Percentiles rank a stretch among this genome's conserved stretches.
Evolutionary conservation across 2,113 vertebrate species (phyloP).

Genomic region (Dolichotis patagonum): DNA sequence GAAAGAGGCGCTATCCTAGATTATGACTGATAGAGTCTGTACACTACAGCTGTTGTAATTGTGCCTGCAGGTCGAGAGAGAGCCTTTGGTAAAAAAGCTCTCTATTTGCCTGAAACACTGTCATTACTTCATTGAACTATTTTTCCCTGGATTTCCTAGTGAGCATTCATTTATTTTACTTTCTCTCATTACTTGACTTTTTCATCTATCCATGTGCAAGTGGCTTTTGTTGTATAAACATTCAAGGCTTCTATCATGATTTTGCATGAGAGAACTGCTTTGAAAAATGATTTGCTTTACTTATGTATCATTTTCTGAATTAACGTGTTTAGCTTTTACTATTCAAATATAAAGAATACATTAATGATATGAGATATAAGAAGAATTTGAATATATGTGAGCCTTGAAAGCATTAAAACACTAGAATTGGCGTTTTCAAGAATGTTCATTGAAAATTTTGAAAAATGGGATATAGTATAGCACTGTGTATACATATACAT

Average conservation of each 20-base stretch:
- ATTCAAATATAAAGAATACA: background rate
- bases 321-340: background rate
- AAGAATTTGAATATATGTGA: background rate
- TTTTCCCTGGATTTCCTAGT: background rate
- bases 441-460: background rate
- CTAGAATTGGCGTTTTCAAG: background rate
- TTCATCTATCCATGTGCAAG: background rate
- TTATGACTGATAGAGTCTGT: slow-evolving; percentile 88
- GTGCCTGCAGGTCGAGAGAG: slow-evolving; percentile 70
- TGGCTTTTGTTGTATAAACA: slow-evolving; percentile 46
- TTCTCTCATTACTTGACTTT: background rate
- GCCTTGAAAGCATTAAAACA: background rate
- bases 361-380: background rate
- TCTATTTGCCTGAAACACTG: slow-evolving; percentile 28
- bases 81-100: slow-evolving; percentile 48
- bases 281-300: background rate
- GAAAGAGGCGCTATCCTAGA: slow-evolving; percentile 87
- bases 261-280: slow-evolving; percentile 21
- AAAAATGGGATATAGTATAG: background rate
- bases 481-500: background rate
- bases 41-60: slow-evolving; percentile 80
- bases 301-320: background rate
- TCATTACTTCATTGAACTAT: slow-evolving; percentile 59
- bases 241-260: background rate
- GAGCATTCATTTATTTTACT: slow-evolving; percentile 35